These are phyloP conservation scores for Eurytoma californica DNA, from an alignment of 2,888 invertebrate species.

Conservation along the genomic window DNA sequence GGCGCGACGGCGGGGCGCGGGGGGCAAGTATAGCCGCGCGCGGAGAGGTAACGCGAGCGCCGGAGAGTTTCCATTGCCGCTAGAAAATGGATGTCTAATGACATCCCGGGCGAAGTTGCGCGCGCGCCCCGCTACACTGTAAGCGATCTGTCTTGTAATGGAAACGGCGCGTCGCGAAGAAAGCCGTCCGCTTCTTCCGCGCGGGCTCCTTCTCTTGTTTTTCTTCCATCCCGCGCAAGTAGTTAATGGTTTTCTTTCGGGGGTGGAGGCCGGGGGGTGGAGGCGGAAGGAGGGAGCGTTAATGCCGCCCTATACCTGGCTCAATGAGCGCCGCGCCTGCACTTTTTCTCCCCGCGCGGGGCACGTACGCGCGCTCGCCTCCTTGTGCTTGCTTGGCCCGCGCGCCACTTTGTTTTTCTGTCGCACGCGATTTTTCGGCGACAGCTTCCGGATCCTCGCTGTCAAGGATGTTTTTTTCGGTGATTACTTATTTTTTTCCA, in stretches of 20 bases:
- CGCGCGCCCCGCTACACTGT: conserved; percentile 1
- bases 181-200: conserved; percentile 40
- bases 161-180: conserved; percentile 39
- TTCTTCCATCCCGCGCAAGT: conserved; percentile 62
- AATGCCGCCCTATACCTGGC: conserved; percentile 23
- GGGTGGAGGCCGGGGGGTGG: conserved; percentile 61
- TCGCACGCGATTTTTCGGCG: background rate
- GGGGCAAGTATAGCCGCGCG: background rate
- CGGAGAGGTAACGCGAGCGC: background rate
- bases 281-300: conserved; percentile 36
- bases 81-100: conserved; percentile 55
- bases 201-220: conserved; percentile 47
- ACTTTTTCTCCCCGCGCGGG: background rate
- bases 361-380: no score
- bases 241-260: conserved; percentile 66
- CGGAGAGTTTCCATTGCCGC: conserved; percentile 30
- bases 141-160: conserved; percentile 56
- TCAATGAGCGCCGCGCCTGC: conserved; percentile 25
- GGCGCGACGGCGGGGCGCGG: background rate
- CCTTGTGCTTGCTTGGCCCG: conserved; percentile 9
- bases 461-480: background rate
- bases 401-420: background rate
- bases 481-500: no score
- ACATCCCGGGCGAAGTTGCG: conserved; percentile 40
- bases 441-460: background rate